Base-by-base conservation (phyloP, 2,888 invertebrate species). In the Ormyrus thymus region DNA sequence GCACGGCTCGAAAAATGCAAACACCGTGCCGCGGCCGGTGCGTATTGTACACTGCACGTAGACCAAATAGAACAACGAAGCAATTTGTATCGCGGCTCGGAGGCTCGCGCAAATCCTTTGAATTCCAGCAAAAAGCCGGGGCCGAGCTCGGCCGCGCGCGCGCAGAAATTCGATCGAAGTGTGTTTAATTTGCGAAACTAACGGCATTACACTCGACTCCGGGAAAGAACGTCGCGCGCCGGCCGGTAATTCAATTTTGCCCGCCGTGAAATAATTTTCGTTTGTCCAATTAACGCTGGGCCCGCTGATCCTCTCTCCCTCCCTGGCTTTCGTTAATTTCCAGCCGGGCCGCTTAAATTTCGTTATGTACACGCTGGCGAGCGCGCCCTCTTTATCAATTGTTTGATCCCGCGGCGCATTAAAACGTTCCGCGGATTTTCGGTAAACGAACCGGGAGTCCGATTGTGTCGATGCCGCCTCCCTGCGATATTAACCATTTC, bases 261-360 rank as follows among this genome's bases (percentile, higher is more conserved):
- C n/a, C 43, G 59, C 46, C 43, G 29, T 29, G 68, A 73, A 78
- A 78, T 78, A 58, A 78, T 78, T 73, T 78, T 62, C 73, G 78
- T 78, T 68, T 68, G 66, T 61, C 73, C 78, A 78, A 78, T 62
- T 76, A 69, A 69, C 61, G 53, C 15, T 7, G 48, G n/a, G 50
- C 1, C 29, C 29, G 64, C 58, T 50, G 65, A 74, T 66, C 72
- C 61, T 45, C 15, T 6, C 45, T 9, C 61, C 1, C n/a, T 10
- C 15, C 58, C n/a, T n/a, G 50, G 59, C 61, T 59, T 78, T 73
- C 78, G 72, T 78, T 78, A 78, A 78, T 78, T 78, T 73, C 68
- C 68, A 55, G 55, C 53, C 58, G 61, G 68, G 77, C 29, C 72
- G 78, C 68, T 68, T 72, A 62, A 78, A 78, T 68, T 68, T 72